Conservation (phyloP, 2,113 vertebrate genomes). For the Rhadina sibilatrix region DNA sequence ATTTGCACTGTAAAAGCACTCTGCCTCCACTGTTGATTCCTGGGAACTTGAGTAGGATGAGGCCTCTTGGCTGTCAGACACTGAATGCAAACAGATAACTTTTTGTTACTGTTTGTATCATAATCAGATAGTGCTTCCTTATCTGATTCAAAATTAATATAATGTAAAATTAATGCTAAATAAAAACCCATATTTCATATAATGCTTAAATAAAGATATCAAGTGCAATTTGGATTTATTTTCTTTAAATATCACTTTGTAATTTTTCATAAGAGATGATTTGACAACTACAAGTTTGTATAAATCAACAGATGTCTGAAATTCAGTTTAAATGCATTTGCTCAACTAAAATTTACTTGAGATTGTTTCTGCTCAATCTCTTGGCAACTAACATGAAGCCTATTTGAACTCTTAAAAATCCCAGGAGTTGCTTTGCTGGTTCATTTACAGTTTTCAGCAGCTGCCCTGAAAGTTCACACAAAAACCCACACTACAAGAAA, state of each 20-base stretch:
- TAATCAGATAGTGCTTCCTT: neutral
- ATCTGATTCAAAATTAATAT: neutral
- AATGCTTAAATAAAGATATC: neutral
- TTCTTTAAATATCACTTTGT: neutral
- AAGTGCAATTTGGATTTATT: neutral
- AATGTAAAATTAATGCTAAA: neutral
- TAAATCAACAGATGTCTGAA: neutral
- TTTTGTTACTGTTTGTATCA: neutral
- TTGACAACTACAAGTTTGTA: neutral
- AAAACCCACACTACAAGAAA: neutral
- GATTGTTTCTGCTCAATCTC: neutral
- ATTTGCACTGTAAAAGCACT: neutral
- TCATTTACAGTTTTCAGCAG: neutral
- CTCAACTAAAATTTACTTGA: neutral
- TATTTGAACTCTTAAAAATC: neutral
- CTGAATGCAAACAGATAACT: neutral
- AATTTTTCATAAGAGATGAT: neutral
- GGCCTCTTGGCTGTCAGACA: neutral
- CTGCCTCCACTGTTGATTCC: neutral
- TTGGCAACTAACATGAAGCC: neutral
- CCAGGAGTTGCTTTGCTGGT: neutral
- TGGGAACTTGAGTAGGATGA: neutral
- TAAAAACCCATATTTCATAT: neutral
- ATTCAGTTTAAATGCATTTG: neutral
- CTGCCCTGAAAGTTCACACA: neutral